A percentile compares a stretch with the other conserved stretches of the same genome.
Conservation (phyloP, 2,888 invertebrate genomes). For the Dendrolimus houi region DNA sequence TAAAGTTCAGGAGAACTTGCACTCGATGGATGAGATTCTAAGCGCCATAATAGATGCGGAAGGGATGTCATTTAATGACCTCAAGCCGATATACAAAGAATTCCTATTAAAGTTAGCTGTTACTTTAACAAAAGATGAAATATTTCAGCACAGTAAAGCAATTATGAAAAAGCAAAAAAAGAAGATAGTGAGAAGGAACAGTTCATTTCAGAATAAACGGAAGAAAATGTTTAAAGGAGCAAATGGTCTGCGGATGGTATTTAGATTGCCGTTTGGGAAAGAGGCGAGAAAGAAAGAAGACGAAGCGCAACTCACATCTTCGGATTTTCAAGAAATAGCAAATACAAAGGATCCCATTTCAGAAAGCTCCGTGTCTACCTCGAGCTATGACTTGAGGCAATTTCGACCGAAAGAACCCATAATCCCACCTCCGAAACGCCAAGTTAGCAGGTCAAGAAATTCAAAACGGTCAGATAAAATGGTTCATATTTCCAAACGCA, state of each 20-base stretch:
- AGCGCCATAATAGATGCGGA: slow-evolving; percentile 93
- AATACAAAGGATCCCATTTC: slow-evolving; percentile 53
- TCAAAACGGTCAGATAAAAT: slow-evolving; percentile 59
- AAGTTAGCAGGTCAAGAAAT: slow-evolving; percentile 52
- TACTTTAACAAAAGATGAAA: slow-evolving; percentile 93
- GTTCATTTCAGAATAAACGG: slow-evolving; percentile 73
- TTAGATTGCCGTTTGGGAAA: slow-evolving; percentile 76
- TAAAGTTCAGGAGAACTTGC: slow-evolving; percentile 90
- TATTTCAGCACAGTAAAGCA: slow-evolving; percentile 91
- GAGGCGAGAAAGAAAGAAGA: slow-evolving; percentile 49
- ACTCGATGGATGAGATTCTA: slow-evolving; percentile 91
- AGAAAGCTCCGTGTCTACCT: slow-evolving; percentile 78
- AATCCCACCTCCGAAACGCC: slow-evolving; percentile 55
- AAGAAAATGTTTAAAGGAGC: slow-evolving; percentile 78
- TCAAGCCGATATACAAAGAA: slow-evolving; percentile 94
- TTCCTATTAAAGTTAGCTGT: slow-evolving; percentile 91
- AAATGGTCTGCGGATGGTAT: slow-evolving; percentile 78
- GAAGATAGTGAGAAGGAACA: slow-evolving; percentile 77
- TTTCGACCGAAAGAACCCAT: slow-evolving; percentile 76
- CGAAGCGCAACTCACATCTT: slow-evolving; percentile 28
- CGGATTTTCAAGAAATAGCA: slow-evolving; percentile 32
- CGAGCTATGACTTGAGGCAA: slow-evolving; percentile 78
- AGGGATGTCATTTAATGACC: slow-evolving; percentile 94
- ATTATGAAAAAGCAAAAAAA: slow-evolving; percentile 92
- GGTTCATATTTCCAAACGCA: slow-evolving; percentile 56